These are phyloP conservation scores for Psophia crepitans DNA, from an alignment of 2,113 vertebrate species.

Conservation along the genomic window DNA sequence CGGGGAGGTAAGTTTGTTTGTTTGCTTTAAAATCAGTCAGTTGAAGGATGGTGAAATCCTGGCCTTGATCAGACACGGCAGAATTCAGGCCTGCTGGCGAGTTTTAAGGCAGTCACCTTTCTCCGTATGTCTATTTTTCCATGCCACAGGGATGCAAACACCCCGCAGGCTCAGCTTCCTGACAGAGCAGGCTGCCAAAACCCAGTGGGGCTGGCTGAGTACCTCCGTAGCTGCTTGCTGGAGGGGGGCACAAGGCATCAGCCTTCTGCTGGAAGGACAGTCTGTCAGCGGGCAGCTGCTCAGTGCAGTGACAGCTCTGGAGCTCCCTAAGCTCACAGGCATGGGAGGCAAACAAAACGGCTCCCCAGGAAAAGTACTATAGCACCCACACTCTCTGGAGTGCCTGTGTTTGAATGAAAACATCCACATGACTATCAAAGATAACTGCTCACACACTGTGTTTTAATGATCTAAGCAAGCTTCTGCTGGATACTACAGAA, in stretches of 20 bases:
- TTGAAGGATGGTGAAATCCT: background rate
- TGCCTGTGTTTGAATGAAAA: background rate
- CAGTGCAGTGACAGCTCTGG: background rate
- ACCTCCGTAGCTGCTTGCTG: background rate
- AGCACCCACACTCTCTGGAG: background rate
- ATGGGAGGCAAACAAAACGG: background rate
- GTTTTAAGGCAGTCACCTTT: background rate
- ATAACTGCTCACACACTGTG: background rate
- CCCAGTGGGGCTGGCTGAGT: background rate
- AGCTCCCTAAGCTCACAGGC: background rate
- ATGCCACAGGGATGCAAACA: background rate
- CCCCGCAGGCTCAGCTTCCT: background rate
- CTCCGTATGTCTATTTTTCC: background rate
- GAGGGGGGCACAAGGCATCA: background rate
- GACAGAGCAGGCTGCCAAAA: background rate
- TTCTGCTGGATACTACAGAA: background rate
- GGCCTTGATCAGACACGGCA: background rate
- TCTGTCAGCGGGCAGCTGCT: background rate
- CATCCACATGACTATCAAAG: background rate
- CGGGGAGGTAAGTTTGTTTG: no score
- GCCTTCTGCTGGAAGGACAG: background rate
- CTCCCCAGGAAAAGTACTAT: background rate
- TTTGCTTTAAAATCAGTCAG: background rate
- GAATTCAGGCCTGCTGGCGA: background rate
- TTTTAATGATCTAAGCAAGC: background rate